Base-by-base conservation (phyloP, 2,888 invertebrate genomes). In the Sphinx pinastri region DNA sequence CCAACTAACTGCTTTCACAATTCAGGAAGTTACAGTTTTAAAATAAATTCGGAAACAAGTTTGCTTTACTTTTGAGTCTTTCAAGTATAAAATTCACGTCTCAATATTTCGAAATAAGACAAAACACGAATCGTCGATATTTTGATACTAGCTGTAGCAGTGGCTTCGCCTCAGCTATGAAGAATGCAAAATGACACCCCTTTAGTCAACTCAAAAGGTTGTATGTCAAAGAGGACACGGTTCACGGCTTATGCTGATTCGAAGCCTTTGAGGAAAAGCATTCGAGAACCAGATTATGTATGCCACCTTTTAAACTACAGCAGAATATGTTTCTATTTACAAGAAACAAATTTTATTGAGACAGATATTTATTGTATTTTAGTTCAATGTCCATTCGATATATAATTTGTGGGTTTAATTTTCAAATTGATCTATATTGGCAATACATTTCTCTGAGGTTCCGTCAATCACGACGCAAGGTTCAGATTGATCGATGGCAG, bases 231-330 rank as follows among this genome's bases (percentile, higher is more conserved):
- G 87, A 84, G 82, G 79, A 80, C 77, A 75, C 79, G 77, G 83
- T 83, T 82, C 83, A 73, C 79, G 77, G 84, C 83, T 85, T 87
- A 87, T 88, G 85, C 81, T 86, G 86, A 87, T 87, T 82, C 81
- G 70, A 72, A 84, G 81, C 85, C 88, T 89, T 88, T 88, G 88
- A 86, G 80, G 82, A 83, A 85, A 87, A 81, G 85, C 81, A 84
- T 80, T 80, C 79, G 77, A 76, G 70, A 25, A 78, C 83, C 82
- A 83, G 80, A 84, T 83, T 84, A 84, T 84, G 84, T 80, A 85
- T 83, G 81, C 83, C 75, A 79, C 82, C 80, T 85, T 83, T 82
- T 82, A 84, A 81, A 81, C 80, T 81, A 74, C 70, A 70, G 77
- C 73, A 71, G 79, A 82, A 83, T 84, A 84, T 82, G 80, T 85